phyloP scores from a whole-genome alignment of 2,113 vertebrate genomes.

The Eurypyga helias region DNA sequence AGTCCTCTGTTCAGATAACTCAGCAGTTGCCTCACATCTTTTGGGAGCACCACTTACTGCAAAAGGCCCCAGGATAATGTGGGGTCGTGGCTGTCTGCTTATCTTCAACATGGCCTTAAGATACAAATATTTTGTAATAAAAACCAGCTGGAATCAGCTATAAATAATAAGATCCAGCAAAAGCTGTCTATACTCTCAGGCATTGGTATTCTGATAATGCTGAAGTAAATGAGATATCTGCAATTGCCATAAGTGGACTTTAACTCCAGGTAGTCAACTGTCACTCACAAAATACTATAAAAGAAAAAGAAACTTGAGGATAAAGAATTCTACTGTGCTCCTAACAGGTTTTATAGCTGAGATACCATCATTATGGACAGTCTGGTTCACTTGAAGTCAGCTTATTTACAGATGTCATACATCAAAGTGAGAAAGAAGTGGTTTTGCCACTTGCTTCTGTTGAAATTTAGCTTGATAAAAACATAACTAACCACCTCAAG shows the following conservation, averaged over 20 bases:
- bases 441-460: neutral
- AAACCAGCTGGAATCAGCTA: neutral
- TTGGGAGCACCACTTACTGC: neutral
- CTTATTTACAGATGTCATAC: neutral
- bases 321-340: neutral
- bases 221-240: neutral
- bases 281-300: neutral
- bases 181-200: neutral
- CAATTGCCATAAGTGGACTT: neutral
- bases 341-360: neutral
- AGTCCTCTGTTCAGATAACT: neutral
- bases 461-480: neutral
- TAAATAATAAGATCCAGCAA: slow-evolving; percentile 26
- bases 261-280: neutral
- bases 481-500: neutral
- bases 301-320: neutral
- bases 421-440: slow-evolving; percentile 5
- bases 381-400: neutral
- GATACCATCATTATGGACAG: neutral
- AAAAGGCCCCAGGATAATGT: neutral
- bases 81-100: neutral
- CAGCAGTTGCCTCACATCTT: neutral
- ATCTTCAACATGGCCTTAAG: neutral
- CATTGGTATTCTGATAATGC: neutral
- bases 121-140: slow-evolving; percentile 34